A percentile compares a stretch with the other conserved stretches of the same genome.
phyloP scores from a whole-genome alignment of 2,797 vertebrate genomes.

The Lindbergichthys nudifrons region DNA sequence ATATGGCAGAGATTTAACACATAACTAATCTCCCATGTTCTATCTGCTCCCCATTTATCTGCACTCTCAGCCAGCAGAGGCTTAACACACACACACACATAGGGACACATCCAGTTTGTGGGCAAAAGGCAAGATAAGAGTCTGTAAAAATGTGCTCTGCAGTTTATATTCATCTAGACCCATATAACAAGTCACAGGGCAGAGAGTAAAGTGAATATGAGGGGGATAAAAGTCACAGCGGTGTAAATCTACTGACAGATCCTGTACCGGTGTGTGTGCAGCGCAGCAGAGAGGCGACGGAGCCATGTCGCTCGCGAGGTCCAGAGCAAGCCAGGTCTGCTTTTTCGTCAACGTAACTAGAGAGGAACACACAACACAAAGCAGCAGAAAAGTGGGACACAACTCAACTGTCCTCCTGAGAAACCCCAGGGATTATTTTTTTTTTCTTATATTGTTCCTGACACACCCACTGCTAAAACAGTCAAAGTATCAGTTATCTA shows the following conservation, averaged over 20 bases:
- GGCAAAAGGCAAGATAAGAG: conserved; percentile 18
- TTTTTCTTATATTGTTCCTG: conserved; percentile 10
- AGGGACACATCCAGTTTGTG: conserved; percentile 12
- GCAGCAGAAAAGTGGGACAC: conserved; percentile 77
- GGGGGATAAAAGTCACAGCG: conserved; percentile 47
- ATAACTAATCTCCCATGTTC: conserved; percentile 54
- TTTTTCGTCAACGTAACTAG: conserved; percentile 68
- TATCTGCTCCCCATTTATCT: conserved; percentile 52
- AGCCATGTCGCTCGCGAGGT: conserved; percentile 35
- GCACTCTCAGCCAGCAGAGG: conserved; percentile 38
- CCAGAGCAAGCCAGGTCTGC: conserved; percentile 40
- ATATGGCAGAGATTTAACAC: conserved; percentile 54
- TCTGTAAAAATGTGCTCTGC: conserved; percentile 31
- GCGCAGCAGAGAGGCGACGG: conserved; percentile 28
- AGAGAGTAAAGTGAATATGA: conserved; percentile 37
- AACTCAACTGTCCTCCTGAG: conserved; percentile 50
- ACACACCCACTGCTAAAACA: conserved; percentile 9
- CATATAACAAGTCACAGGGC: conserved; percentile 38
- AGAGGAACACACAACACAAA: conserved; percentile 76
- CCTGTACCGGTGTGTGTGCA: conserved; percentile 54
- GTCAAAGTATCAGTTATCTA: conserved; percentile 8
- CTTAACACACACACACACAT: conserved; percentile 38
- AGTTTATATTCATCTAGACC: conserved; percentile 43
- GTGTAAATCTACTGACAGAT: conserved; percentile 42
- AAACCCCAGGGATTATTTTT: conserved; percentile 12